Conservation (phyloP, 1,140 invertebrate genomes). For the Carcinoscorpius rotundicauda region DNA sequence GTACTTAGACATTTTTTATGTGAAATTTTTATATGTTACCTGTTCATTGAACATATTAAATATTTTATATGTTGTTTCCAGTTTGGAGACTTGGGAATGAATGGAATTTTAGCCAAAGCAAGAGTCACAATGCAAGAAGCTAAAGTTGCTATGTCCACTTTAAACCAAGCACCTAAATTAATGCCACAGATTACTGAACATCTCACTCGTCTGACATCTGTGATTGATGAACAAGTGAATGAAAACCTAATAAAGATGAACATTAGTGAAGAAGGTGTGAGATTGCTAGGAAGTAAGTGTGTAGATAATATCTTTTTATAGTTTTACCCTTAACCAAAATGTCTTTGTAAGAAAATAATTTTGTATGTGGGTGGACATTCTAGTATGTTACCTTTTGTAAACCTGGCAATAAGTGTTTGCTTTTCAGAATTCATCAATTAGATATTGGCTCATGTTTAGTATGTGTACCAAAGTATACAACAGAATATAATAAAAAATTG, state of each 20-base stretch:
- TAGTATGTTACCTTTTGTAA: neutral
- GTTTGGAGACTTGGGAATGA: slow-evolving; percentile 17
- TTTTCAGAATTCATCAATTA: no score
- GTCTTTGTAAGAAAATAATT: neutral
- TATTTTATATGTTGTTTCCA: neutral
- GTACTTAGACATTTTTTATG: no score
- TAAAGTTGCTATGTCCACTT: slow-evolving; percentile 7
- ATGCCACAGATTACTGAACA: slow-evolving; percentile 18
- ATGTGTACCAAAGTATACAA: no score
- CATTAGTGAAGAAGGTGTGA: slow-evolving; percentile 8
- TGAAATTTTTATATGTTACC: no score
- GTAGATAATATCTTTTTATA: neutral
- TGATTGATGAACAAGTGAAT: slow-evolving; percentile 15
- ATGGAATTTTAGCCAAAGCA: slow-evolving; percentile 20
- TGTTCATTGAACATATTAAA: no score
- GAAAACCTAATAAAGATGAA: slow-evolving; percentile 12
- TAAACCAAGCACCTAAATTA: slow-evolving; percentile 15
- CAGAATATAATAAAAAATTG: no score
- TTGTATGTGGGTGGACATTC: no score
- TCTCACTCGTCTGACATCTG: slow-evolving; percentile 9
- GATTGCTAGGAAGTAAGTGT: slow-evolving; percentile 19
- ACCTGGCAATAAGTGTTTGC: neutral
- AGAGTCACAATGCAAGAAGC: slow-evolving; percentile 12
- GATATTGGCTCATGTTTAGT: no score
- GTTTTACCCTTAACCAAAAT: neutral